Evolutionary conservation across 2,113 vertebrate species (phyloP).

Genomic region (Lichenostomus cassidix): DNA sequence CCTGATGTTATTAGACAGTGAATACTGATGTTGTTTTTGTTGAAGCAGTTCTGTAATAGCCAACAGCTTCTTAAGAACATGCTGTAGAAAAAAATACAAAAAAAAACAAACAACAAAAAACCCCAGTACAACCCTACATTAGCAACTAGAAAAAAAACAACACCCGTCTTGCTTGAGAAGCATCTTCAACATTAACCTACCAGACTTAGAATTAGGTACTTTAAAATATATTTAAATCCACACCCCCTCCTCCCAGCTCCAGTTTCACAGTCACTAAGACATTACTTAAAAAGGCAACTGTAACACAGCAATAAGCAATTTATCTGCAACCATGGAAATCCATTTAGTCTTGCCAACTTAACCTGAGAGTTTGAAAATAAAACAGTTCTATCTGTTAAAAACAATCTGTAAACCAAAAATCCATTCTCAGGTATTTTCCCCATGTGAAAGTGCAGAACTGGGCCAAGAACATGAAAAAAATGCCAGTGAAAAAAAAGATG

Average conservation of each 20-base stretch:
- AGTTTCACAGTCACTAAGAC: not conserved
- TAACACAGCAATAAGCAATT: not conserved
- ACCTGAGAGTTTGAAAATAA: not conserved
- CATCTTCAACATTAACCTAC: not conserved
- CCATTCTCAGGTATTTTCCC: not conserved
- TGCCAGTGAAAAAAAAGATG: too few relatives aligned
- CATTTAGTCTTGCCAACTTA: slow-evolving; percentile 6
- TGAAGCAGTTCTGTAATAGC: slow-evolving; percentile 98
- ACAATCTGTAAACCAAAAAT: not conserved
- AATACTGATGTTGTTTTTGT: slow-evolving; percentile 96
- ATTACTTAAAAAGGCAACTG: not conserved
- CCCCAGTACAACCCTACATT: not conserved
- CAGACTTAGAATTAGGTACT: not conserved
- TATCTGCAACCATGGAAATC: not conserved
- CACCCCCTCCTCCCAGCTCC: not conserved
- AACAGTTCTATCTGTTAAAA: not conserved
- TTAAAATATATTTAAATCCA: not conserved
- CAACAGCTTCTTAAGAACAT: slow-evolving; percentile 96
- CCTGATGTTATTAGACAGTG: slow-evolving; percentile 94
- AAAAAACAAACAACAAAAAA: not conserved
- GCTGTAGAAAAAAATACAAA: slow-evolving; percentile 73
- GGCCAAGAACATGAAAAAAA: not conserved
- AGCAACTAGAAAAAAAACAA: not conserved
- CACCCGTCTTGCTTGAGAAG: not conserved
- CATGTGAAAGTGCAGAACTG: not conserved